Base-by-base conservation (phyloP, 2,888 invertebrate species). In the Dasysyrphus albostriatus region DNA sequence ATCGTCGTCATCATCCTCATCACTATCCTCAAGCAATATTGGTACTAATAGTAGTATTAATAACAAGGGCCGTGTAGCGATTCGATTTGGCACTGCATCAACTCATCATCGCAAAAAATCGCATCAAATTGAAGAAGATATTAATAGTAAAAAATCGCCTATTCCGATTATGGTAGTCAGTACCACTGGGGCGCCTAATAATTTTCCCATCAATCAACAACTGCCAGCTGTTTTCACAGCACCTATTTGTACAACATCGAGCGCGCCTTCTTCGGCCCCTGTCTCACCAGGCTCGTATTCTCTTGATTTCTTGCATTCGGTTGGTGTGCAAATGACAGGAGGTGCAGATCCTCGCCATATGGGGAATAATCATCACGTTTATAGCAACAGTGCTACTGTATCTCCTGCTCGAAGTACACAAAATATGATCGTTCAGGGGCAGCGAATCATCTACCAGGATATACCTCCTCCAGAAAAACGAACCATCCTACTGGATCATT, bases 221-320 rank as follows among this genome's bases (percentile, higher is more conserved):
- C 72, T 83, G 76, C 79, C 83, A 61, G 65, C 83, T 61, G 74
- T 61, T 44, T 73, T 51, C 32, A 87, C 87, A 67, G 47, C 78
- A 10, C 49, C 88, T 44, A 63, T 69, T 42, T 51, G 61, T 72
- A 70, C 83, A 56, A 82, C 77, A 47, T 37, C 79, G 63, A 61
- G 58, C 24, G 69, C 75, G 49, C 63, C 83, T 61, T 82, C 79
- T 12, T 79, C 88, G 24, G 82, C 87, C 54, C 79, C 88, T 65
- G 70, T 88, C 47, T 88, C 89, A 61, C 84, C 88, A 39, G 77
- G 80, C 49, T 89, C 90, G 5, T 91, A 91, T 88, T 88, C 89
- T 10, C 88, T 91, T 58, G 91, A 91, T 78, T 91, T 91, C 83
- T 87, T 91, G 72, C 90, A 91, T 88, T 90, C 90, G 19, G 90